Conservation (phyloP, 2,888 invertebrate species). For the Cinara cedri region DNA sequence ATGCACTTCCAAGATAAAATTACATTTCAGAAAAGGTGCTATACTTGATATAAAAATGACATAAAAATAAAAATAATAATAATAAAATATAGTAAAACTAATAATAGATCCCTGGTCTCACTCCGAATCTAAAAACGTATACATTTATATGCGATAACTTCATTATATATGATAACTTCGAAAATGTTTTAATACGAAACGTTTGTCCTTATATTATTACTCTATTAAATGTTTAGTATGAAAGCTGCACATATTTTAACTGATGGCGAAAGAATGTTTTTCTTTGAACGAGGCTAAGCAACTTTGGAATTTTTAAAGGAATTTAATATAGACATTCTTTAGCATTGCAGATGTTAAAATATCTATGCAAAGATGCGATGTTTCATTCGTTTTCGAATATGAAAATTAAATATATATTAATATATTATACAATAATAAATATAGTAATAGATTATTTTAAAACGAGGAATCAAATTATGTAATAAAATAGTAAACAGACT, state of each 20-base stretch:
- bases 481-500: too few relatives aligned
- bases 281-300: neutral
- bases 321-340: conserved; percentile 32
- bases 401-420: conserved; percentile 2
- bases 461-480: too few relatives aligned
- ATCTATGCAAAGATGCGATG: neutral
- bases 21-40: too few relatives aligned
- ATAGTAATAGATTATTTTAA: too few relatives aligned
- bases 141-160: too few relatives aligned
- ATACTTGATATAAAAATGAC: too few relatives aligned
- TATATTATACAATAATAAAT: too few relatives aligned
- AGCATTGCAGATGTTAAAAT: neutral
- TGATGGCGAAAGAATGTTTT: conserved; percentile 18
- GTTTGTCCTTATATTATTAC: neutral
- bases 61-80: too few relatives aligned
- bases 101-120: too few relatives aligned
- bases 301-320: neutral
- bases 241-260: conserved; percentile 18
- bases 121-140: too few relatives aligned
- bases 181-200: neutral
- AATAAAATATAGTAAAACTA: too few relatives aligned
- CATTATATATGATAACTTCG: conserved; percentile 1
- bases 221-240: conserved; percentile 1
- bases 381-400: conserved; percentile 14
- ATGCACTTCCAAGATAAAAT: too few relatives aligned